Conservation (phyloP, 2,888 invertebrate species). For the Pasiphila rectangulata region DNA sequence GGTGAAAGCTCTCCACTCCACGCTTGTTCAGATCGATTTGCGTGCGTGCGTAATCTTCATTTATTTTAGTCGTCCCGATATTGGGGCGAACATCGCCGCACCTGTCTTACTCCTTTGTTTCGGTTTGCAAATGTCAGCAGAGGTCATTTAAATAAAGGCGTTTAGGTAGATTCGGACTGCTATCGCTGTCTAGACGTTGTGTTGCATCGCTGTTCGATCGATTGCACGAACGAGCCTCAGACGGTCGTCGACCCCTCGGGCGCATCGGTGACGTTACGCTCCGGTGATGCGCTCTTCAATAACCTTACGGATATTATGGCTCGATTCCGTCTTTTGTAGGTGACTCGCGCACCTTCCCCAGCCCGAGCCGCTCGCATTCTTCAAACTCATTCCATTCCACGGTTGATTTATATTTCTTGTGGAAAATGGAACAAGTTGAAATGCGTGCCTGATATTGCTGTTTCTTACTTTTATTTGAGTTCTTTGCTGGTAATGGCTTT, state of each 20-base stretch:
- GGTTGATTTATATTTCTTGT: slow-evolving; percentile 23
- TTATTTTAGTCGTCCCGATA: slow-evolving; percentile 65
- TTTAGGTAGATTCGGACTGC: slow-evolving; percentile 68
- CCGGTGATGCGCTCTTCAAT: slow-evolving; percentile 75
- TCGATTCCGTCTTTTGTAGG: slow-evolving; percentile 50
- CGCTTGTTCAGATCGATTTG: slow-evolving; percentile 42
- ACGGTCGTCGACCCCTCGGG: slow-evolving; percentile 78
- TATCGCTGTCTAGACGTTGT: slow-evolving; percentile 77
- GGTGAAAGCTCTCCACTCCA: slow-evolving; percentile 72
- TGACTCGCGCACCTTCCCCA: slow-evolving; percentile 41
- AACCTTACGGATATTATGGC: slow-evolving; percentile 63
- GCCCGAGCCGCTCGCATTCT: slow-evolving; percentile 34
- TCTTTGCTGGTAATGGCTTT: slow-evolving; percentile 11
- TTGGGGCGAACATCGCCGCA: slow-evolving; percentile 58
- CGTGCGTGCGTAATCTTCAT: slow-evolving; percentile 59
- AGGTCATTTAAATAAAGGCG: slow-evolving; percentile 79
- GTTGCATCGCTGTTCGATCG: slow-evolving; percentile 75
- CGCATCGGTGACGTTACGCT: slow-evolving; percentile 81
- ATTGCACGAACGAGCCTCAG: slow-evolving; percentile 76
- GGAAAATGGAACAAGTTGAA: slow-evolving; percentile 14
- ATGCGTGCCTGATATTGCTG: slow-evolving; percentile 13
- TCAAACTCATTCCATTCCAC: slow-evolving; percentile 19
- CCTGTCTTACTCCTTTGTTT: slow-evolving; percentile 78
- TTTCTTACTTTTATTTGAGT: slow-evolving; percentile 15
- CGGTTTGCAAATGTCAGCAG: slow-evolving; percentile 74